A percentile compares a stretch with the other conserved stretches of the same genome.
Conservation (phyloP, 2,888 invertebrate genomes). For the Zootermopsis nevadensis region DNA sequence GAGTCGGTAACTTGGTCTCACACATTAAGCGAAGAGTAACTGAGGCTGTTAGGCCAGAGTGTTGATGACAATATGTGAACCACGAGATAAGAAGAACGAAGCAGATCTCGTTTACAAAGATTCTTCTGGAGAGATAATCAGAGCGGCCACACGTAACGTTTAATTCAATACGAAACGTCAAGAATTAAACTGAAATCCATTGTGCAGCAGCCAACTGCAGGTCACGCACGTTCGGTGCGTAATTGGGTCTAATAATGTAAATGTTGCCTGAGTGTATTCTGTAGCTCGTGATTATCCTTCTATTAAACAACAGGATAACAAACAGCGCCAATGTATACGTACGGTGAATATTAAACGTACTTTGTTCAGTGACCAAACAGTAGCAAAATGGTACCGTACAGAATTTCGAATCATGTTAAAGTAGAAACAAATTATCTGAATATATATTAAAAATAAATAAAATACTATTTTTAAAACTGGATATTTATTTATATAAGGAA, state of each 20-base stretch:
- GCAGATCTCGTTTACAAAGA: too few relatives aligned
- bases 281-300: not conserved
- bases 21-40: too few relatives aligned
- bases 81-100: too few relatives aligned
- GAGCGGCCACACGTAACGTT: not conserved
- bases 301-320: not conserved
- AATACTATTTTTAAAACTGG: too few relatives aligned
- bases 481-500: too few relatives aligned
- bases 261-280: slow-evolving; percentile 6
- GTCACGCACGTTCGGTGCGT: slow-evolving; percentile 8
- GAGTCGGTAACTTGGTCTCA: too few relatives aligned
- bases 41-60: too few relatives aligned
- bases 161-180: not conserved
- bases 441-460: too few relatives aligned
- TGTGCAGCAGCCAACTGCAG: not conserved
- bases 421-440: too few relatives aligned
- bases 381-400: not conserved
- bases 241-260: slow-evolving; percentile 24
- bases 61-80: too few relatives aligned
- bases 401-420: too few relatives aligned
- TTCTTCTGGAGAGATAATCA: too few relatives aligned
- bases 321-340: not conserved
- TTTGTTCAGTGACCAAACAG: slow-evolving; percentile 24
- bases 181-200: not conserved
- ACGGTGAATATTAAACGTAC: not conserved